phyloP scores from a whole-genome alignment of 2,888 invertebrate species.

The Tenthredo amoena region DNA sequence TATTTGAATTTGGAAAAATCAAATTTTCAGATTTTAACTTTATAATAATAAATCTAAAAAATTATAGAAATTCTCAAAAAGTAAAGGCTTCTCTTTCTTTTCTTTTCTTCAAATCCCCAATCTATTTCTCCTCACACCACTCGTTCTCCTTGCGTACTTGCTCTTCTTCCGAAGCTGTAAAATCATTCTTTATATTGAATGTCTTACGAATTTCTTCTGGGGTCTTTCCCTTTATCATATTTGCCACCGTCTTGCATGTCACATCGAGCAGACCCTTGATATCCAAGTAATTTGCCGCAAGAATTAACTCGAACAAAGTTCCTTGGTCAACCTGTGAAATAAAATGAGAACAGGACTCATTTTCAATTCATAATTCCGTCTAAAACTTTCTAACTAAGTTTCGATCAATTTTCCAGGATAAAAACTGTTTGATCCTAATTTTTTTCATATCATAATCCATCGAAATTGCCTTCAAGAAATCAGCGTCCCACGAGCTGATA shows the following conservation, averaged over 20 bases:
- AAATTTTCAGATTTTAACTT: not conserved
- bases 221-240: constrained; percentile 99
- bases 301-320: constrained; percentile 96
- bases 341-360: constrained; percentile 39
- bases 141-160: constrained; percentile 98
- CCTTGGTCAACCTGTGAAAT: constrained; percentile 91
- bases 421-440: not conserved
- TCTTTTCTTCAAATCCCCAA: not conserved
- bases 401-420: not conserved
- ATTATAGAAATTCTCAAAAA: constrained; percentile 32
- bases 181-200: constrained; percentile 98
- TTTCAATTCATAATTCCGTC: not conserved
- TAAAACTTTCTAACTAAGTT: not conserved
- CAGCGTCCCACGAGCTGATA: constrained; percentile 99
- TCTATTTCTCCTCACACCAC: constrained; percentile 94
- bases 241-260: constrained; percentile 98
- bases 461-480: constrained; percentile 89
- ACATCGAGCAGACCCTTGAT: constrained; percentile 97
- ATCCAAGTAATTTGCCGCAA: constrained; percentile 98
- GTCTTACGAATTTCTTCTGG: constrained; percentile 98
- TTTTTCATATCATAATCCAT: not conserved
- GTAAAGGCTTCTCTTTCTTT: not conserved
- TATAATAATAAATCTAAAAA: not conserved
- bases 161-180: constrained; percentile 97
- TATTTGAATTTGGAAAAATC: not conserved